Percentiles rank a stretch among this genome's conserved stretches.
These are phyloP conservation scores for Lasioglossum malachurum DNA, from an alignment of 2,888 invertebrate species.

Conservation along the genomic window DNA sequence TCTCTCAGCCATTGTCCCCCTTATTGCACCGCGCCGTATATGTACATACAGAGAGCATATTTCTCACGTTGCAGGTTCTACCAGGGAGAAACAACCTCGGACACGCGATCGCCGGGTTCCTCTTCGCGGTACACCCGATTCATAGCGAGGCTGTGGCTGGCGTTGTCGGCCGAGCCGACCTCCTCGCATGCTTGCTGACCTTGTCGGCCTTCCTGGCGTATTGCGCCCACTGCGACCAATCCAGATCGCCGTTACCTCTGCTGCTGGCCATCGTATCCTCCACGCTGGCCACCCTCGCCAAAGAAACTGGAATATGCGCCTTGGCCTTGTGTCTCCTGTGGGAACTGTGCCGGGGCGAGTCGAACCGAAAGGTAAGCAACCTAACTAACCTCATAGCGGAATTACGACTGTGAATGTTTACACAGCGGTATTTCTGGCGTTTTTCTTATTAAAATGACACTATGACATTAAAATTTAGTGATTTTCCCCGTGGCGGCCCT, in stretches of 20 bases:
- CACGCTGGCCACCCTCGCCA: conserved; percentile 94
- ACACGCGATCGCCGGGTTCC: conserved; percentile 91
- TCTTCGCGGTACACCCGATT: conserved; percentile 98
- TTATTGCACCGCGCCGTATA: neutral
- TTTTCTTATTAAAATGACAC: too few relatives aligned
- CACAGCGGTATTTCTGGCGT: too few relatives aligned
- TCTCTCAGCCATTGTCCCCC: neutral
- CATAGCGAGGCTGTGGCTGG: conserved; percentile 99
- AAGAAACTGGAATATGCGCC: conserved; percentile 98
- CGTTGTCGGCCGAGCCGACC: conserved; percentile 97
- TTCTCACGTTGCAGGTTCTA: conserved; percentile 85
- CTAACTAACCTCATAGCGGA: neutral
- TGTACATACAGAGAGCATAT: neutral
- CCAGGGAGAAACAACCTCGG: conserved; percentile 88
- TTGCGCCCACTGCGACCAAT: conserved; percentile 88
- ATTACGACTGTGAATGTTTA: neutral
- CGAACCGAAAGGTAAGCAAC: conserved; percentile 79
- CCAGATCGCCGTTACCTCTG: conserved; percentile 80
- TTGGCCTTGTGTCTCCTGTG: conserved; percentile 95
- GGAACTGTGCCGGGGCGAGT: conserved; percentile 88
- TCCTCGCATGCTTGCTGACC: conserved; percentile 96
- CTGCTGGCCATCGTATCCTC: conserved; percentile 87
- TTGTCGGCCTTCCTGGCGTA: conserved; percentile 95
- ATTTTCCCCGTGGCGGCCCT: too few relatives aligned
- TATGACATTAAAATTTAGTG: too few relatives aligned